These are phyloP conservation scores for Sphinx pinastri DNA, from an alignment of 2,888 invertebrate species.

Conservation along the genomic window DNA sequence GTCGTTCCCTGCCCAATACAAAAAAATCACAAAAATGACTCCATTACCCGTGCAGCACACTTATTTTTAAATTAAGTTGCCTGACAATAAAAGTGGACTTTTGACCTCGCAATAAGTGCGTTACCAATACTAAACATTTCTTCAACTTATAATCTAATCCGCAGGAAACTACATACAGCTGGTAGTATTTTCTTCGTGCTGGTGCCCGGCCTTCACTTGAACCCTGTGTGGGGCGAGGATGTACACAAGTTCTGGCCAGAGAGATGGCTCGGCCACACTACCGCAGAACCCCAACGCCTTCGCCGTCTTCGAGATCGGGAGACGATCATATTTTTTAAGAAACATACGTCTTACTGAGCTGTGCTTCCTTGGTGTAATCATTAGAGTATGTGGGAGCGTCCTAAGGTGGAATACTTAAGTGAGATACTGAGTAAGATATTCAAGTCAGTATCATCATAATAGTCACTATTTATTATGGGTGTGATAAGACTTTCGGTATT, in stretches of 20 bases:
- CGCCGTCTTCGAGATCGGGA: constrained; percentile 37
- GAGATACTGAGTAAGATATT: too few relatives aligned
- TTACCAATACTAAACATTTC: not conserved
- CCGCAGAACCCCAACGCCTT: constrained; percentile 28
- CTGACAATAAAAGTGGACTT: too few relatives aligned
- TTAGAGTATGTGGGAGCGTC: too few relatives aligned
- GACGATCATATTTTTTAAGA: constrained; percentile 35
- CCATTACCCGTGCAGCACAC: too few relatives aligned
- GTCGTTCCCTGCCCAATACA: too few relatives aligned
- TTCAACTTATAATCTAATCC: not conserved
- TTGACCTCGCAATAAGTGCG: not conserved
- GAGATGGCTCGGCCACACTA: constrained; percentile 33
- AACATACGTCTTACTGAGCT: not conserved
- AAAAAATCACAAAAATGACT: too few relatives aligned
- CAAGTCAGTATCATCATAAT: too few relatives aligned
- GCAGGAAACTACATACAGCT: constrained; percentile 34
- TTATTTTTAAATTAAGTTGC: too few relatives aligned
- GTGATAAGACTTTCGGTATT: too few relatives aligned
- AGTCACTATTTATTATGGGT: too few relatives aligned
- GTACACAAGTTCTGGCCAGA: constrained; percentile 35
- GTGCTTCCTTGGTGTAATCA: too few relatives aligned
- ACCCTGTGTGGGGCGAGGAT: constrained; percentile 36
- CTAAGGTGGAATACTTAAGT: too few relatives aligned
- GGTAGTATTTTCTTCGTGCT: constrained; percentile 28
- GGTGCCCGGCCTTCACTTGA: constrained; percentile 29